Conservation (phyloP, 2,888 invertebrate genomes). For the Sympetrum striolatum region DNA sequence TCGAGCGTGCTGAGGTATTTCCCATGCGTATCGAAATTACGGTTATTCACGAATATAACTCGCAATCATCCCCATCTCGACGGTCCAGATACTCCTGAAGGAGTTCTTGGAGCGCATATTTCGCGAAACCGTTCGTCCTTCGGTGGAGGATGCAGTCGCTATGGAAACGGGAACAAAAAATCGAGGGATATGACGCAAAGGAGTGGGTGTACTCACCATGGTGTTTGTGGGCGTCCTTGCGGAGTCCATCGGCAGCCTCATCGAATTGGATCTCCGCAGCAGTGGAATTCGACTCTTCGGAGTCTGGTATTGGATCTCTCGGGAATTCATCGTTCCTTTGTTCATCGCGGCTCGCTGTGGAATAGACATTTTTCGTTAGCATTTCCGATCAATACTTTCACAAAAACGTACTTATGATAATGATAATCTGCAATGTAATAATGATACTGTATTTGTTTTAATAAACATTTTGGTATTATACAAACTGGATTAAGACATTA, state of each 20-base stretch:
- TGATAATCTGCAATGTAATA: too few species aligned
- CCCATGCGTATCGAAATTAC: too few species aligned
- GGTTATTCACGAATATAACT: too few species aligned
- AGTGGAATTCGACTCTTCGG: constrained; percentile 32
- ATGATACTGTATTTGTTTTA: too few species aligned
- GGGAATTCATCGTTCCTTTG: background rate
- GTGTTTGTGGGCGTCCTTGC: constrained; percentile 25
- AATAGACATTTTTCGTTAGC: background rate
- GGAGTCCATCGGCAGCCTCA: constrained; percentile 28
- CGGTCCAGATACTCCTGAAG: too few species aligned
- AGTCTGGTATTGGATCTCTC: background rate
- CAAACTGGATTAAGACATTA: too few species aligned
- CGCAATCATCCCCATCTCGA: too few species aligned
- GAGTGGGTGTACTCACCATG: background rate
- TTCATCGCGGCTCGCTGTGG: background rate
- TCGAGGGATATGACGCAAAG: background rate
- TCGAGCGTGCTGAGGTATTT: too few species aligned
- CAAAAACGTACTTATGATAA: too few species aligned
- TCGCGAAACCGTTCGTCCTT: background rate
- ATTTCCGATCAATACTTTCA: too few species aligned
- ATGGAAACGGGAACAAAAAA: background rate
- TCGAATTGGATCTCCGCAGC: constrained; percentile 27
- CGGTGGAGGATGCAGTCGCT: background rate
- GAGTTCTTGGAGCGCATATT: background rate
- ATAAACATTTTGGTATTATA: too few species aligned